These are phyloP conservation scores for Meteorus sp. DNA, from an alignment of 1,140 invertebrate species.

Conservation along the genomic window DNA sequence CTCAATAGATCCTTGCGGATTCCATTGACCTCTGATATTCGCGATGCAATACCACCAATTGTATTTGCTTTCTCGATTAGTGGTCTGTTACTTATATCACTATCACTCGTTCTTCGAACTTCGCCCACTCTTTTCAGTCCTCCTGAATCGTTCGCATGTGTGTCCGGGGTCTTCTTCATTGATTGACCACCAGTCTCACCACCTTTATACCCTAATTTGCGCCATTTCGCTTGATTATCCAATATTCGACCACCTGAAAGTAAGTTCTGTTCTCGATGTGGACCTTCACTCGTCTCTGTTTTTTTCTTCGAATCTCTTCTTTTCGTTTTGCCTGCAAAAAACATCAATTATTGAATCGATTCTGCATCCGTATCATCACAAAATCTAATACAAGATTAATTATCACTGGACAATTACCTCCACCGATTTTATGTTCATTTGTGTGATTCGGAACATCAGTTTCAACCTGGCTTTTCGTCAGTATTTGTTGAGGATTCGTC, in stretches of 20 bases:
- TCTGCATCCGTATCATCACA: background rate
- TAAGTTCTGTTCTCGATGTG: conserved; percentile 55
- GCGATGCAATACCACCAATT: conserved; percentile 37
- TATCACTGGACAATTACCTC: conserved; percentile 43
- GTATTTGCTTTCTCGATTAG: conserved; percentile 42
- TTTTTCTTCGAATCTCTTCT: conserved; percentile 63
- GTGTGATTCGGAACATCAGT: conserved; percentile 52
- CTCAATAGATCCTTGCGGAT: conserved; percentile 52
- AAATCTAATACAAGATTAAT: conserved; percentile 1
- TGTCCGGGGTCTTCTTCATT: conserved; percentile 46
- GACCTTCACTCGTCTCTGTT: conserved; percentile 53
- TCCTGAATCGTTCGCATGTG: conserved; percentile 43
- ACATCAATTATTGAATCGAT: background rate
- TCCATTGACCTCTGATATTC: conserved; percentile 52
- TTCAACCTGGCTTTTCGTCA: conserved; percentile 47
- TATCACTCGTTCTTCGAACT: conserved; percentile 59
- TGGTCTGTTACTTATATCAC: conserved; percentile 45
- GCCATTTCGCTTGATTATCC: conserved; percentile 56
- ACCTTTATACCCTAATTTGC: conserved; percentile 54
- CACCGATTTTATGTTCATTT: conserved; percentile 58
- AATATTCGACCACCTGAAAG: conserved; percentile 55
- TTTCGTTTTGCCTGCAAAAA: conserved; percentile 55
- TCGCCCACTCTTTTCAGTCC: conserved; percentile 50
- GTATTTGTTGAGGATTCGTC: conserved; percentile 42
- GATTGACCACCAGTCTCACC: conserved; percentile 38